A percentile compares a stretch with the other conserved stretches of the same genome.
These are phyloP conservation scores for Petrocephalus zakoni DNA, from an alignment of 2,113 vertebrate genomes.

Conservation along the genomic window DNA sequence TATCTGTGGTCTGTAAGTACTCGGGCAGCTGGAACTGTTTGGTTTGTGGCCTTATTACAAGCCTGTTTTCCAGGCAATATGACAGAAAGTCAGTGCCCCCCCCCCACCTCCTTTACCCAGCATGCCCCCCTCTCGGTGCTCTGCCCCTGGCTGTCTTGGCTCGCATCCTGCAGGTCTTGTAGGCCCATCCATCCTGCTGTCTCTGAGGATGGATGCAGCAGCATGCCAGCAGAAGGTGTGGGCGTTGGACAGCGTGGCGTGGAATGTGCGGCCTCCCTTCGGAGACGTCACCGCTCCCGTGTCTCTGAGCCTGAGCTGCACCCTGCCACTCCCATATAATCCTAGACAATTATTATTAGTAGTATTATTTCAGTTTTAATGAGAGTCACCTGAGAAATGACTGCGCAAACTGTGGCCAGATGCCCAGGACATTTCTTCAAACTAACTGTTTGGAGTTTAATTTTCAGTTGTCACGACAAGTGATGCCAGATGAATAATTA, in stretches of 20 bases:
- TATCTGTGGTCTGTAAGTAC: conserved; percentile 59
- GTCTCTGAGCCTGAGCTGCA: background rate
- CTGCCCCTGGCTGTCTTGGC: background rate
- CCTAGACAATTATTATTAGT: background rate
- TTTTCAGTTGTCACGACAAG: background rate
- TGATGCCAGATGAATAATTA: background rate
- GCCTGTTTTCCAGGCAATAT: conserved; percentile 21
- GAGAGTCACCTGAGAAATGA: background rate
- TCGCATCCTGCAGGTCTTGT: background rate
- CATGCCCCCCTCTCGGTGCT: conserved; percentile 27
- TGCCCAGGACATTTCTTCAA: background rate
- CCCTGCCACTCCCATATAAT: background rate
- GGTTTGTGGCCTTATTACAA: conserved; percentile 38
- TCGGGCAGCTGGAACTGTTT: conserved; percentile 54
- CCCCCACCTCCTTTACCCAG: conserved; percentile 3
- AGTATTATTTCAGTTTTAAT: background rate
- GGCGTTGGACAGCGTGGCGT: background rate
- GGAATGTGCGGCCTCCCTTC: background rate
- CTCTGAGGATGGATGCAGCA: background rate
- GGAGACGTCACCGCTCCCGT: background rate
- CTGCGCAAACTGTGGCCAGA: background rate
- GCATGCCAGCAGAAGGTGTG: background rate
- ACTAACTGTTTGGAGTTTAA: background rate
- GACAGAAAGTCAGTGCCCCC: background rate
- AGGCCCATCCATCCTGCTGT: conserved; percentile 13